phyloP scores from a whole-genome alignment of 2,113 vertebrate genomes.

The Ophthalmolycus amberensis region DNA sequence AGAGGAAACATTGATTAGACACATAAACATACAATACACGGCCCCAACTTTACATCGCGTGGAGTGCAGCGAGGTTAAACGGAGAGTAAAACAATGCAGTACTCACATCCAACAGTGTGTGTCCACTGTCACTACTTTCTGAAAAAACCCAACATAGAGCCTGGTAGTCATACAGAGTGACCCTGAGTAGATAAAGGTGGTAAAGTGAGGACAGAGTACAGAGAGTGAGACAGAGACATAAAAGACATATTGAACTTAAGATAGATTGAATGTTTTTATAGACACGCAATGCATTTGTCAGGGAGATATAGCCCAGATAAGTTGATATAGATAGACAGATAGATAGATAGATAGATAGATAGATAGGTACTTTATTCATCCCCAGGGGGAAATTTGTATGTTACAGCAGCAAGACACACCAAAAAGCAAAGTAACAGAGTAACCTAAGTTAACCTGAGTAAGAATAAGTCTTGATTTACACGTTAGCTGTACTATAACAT shows the following conservation, averaged over 20 bases:
- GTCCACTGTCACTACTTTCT: conserved; percentile 93
- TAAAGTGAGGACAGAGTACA: background rate
- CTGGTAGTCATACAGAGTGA: conserved; percentile 98
- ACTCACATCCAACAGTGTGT: conserved; percentile 93
- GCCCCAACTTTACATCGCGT: background rate
- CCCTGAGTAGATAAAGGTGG: conserved; percentile 80
- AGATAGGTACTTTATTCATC: too few relatives aligned
- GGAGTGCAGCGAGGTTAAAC: background rate
- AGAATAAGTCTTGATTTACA: conserved; percentile 34
- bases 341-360: too few relatives aligned
- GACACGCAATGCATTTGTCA: conserved; percentile 11
- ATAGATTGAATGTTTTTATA: conserved; percentile 19
- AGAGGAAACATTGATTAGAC: conserved; percentile 3
- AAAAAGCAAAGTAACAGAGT: too few relatives aligned
- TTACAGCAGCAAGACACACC: too few relatives aligned
- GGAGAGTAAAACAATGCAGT: conserved; percentile 17
- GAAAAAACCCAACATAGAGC: conserved; percentile 94
- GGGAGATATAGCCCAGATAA: conserved; percentile 2
- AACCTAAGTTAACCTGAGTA: too few relatives aligned
- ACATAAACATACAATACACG: background rate
- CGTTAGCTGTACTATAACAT: conserved; percentile 23
- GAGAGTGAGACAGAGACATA: background rate
- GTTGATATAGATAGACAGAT: background rate
- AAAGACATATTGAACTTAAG: conserved; percentile 48
- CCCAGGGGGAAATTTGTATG: too few relatives aligned